Evolutionary conservation across 2,888 invertebrate genomes (phyloP), one percentile per base, ranked within the genome.

Genomic region (Oscheius myriophilus): DNA sequence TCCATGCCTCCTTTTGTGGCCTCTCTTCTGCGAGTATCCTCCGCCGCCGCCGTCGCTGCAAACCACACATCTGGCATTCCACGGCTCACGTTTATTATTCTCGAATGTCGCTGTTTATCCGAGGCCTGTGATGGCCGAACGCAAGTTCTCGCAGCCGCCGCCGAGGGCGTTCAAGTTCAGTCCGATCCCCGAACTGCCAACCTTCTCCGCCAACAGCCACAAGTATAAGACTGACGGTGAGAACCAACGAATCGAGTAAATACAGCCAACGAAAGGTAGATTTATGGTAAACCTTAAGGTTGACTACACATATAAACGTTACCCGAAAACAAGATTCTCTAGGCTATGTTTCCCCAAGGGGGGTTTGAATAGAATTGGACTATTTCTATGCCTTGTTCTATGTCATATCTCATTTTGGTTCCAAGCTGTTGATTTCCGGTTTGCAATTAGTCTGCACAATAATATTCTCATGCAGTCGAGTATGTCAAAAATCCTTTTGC

Each of bases 91-190:
- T 61, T 61, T 61, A 61, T 61, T 61, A 61, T 61, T 61, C 61
- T 61, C 61, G 25, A 46, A 61, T 61, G 61, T 61, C 61, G 61
- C 61, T 61, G 61, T 61, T 61, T 61, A 61, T 61, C 58, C 58
- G 58, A 39, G 46, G 16, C 61, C 43, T 46, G 49, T 49, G 53
- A 53, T 65, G 46, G 66, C 55, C 25, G 58, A 55, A 66, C 55
- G 66, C 26, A 66, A 66, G 51, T 66, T 66, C 66, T 66, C 66
- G 12, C 51, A 66, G 23, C 55, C 49, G 23, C 66, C 66, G 39
- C 66, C 66, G 18, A 21, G 52, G 39, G 52, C 51, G 14, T 66
- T 52, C 58, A 66, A 66, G 51, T 66, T 66, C 58, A 66, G 58
- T 57, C 66, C 66, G 25, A 51, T 66, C n/a, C 66, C 66, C 3